These are phyloP conservation scores for Colistium nudipinnis DNA, from an alignment of 2,113 vertebrate genomes.

Conservation along the genomic window DNA sequence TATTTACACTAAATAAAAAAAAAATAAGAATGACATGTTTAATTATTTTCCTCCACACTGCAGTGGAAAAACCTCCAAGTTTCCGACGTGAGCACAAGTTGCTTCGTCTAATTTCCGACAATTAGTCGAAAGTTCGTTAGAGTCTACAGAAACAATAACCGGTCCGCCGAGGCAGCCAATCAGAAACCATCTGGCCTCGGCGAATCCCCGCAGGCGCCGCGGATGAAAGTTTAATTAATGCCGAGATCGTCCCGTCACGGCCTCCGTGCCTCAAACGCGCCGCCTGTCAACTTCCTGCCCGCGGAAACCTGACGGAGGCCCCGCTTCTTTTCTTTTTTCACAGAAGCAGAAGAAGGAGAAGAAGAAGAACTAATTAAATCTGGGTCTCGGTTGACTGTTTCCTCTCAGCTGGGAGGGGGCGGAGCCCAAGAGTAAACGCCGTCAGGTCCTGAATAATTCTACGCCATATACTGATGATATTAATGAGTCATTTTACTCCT, in stretches of 20 bases:
- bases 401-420: slow-evolving; percentile 20
- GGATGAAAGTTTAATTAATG: slow-evolving; percentile 74
- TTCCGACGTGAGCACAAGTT: slow-evolving; percentile 28
- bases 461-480: no score
- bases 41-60: no score
- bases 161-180: slow-evolving; percentile 54
- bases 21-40: no score
- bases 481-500: no score
- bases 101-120: slow-evolving; percentile 38
- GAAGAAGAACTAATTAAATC: slow-evolving; percentile 65
- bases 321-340: background rate
- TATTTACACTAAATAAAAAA: no score
- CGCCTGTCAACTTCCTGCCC: slow-evolving; percentile 57
- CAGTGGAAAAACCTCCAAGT: slow-evolving; percentile 21
- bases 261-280: slow-evolving; percentile 39
- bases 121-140: slow-evolving; percentile 45
- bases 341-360: slow-evolving; percentile 25
- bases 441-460: no score
- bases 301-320: slow-evolving; percentile 37
- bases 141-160: slow-evolving; percentile 30
- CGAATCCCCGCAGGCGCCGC: slow-evolving; percentile 58
- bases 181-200: slow-evolving; percentile 67
- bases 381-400: slow-evolving; percentile 31
- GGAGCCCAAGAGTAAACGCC: no score
- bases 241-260: slow-evolving; percentile 49